Percentiles rank a stretch among this genome's conserved stretches.
Conservation (phyloP, 1,140 invertebrate genomes). For the Heterodera carotae region DNA sequence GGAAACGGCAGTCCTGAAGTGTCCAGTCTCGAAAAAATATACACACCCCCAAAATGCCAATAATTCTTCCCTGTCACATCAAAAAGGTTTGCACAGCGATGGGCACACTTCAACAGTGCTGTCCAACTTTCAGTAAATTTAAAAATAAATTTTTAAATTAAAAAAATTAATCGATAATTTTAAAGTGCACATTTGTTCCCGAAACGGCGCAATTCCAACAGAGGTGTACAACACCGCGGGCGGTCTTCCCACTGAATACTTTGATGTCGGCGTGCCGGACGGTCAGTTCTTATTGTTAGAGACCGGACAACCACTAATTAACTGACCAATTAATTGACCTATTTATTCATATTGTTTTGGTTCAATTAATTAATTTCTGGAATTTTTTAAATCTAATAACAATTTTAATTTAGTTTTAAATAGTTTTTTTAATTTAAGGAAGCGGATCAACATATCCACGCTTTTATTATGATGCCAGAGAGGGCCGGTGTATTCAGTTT, state of each 20-base stretch:
- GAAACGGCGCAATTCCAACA: constrained; percentile 64
- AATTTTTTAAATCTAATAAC: no score
- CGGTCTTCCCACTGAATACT: constrained; percentile 62
- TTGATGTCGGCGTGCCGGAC: constrained; percentile 64
- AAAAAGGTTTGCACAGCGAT: constrained; percentile 53
- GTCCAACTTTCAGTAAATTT: constrained; percentile 59
- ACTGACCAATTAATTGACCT: no score
- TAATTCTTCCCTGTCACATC: no score
- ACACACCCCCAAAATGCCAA: no score
- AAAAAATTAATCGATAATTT: background rate
- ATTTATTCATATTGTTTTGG: no score
- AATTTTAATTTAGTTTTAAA: constrained; percentile 45
- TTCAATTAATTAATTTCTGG: no score
- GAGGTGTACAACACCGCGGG: constrained; percentile 65
- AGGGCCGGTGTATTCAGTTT: constrained; percentile 63
- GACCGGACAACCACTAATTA: background rate
- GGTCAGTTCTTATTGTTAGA: no score
- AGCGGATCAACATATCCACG: constrained; percentile 61
- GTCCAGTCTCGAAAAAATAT: no score
- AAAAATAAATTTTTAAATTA: background rate
- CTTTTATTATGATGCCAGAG: constrained; percentile 63
- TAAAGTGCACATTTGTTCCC: constrained; percentile 60
- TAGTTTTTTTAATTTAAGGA: constrained; percentile 41
- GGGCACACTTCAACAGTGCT: constrained; percentile 64
- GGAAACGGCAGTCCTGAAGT: no score